Evolutionary conservation across 2,797 vertebrate genomes (phyloP).

Genomic region (Coccyzus lansbergi): DNA sequence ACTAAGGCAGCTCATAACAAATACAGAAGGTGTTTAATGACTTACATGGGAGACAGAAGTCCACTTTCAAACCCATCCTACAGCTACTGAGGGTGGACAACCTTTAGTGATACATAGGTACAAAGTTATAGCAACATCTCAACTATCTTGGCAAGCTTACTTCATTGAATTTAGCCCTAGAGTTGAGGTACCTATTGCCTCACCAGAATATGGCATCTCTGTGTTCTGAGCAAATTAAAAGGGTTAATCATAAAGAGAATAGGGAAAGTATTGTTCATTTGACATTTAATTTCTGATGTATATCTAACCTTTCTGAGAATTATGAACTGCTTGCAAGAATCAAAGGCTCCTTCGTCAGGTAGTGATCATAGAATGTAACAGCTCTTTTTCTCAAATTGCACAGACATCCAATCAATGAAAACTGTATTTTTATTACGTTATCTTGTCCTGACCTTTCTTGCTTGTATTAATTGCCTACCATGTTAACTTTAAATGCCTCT

Average conservation of each 20-base stretch:
- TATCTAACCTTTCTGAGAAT: not conserved
- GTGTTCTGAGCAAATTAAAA: not conserved
- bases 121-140: not conserved
- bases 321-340: not conserved
- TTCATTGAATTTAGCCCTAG: not conserved
- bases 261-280: not conserved
- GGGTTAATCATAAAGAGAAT: not conserved
- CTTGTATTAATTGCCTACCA: not conserved
- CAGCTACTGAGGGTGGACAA: not conserved
- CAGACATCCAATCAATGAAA: not conserved
- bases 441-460: not conserved
- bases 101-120: not conserved
- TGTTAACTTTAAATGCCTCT: not conserved
- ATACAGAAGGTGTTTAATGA: not conserved
- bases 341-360: not conserved
- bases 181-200: not conserved
- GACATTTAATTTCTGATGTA: not conserved
- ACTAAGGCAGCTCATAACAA: not conserved
- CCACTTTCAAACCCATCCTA: not conserved
- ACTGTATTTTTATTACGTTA: not conserved
- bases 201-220: not conserved
- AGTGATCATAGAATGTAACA: not conserved
- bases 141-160: not conserved
- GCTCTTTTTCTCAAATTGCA: not conserved
- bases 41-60: fast-evolving